A percentile compares a stretch with the other conserved stretches of the same genome.
phyloP scores from a whole-genome alignment of 1,140 invertebrate genomes.

The Myzus persicae region DNA sequence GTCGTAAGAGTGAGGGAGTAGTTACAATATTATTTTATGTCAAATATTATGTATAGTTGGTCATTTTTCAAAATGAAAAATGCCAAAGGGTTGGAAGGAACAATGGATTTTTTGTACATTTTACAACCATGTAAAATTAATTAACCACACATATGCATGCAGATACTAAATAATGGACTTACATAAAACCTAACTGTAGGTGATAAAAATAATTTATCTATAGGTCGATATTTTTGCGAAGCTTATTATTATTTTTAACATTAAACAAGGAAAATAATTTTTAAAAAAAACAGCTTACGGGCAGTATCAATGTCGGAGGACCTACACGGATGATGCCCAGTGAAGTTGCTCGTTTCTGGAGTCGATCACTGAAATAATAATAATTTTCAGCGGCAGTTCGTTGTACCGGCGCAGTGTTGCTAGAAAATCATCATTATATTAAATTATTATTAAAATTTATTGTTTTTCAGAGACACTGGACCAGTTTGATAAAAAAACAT shows the following conservation, averaged over 20 bases:
- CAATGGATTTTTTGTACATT: neutral
- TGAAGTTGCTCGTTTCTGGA: neutral
- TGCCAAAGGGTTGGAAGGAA: neutral
- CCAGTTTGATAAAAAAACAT: too few species aligned
- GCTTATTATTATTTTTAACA: neutral
- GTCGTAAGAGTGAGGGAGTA: neutral
- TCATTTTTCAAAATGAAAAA: neutral
- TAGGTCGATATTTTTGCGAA: neutral
- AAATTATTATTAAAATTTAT: neutral
- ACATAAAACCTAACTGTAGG: neutral
- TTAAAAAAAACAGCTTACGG: neutral
- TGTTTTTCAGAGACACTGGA: too few species aligned
- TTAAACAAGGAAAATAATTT: neutral
- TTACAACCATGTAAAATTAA: neutral
- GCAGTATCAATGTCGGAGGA: neutral
- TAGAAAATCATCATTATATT: neutral
- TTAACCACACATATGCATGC: neutral
- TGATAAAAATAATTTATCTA: neutral
- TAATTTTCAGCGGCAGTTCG: neutral
- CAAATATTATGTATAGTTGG: neutral
- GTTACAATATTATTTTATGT: conserved; percentile 18
- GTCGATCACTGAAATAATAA: neutral
- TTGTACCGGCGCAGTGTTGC: neutral
- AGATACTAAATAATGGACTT: neutral
- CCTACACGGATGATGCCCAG: neutral